phyloP scores from a whole-genome alignment of 2,113 vertebrate genomes.

The Origma solitaria region DNA sequence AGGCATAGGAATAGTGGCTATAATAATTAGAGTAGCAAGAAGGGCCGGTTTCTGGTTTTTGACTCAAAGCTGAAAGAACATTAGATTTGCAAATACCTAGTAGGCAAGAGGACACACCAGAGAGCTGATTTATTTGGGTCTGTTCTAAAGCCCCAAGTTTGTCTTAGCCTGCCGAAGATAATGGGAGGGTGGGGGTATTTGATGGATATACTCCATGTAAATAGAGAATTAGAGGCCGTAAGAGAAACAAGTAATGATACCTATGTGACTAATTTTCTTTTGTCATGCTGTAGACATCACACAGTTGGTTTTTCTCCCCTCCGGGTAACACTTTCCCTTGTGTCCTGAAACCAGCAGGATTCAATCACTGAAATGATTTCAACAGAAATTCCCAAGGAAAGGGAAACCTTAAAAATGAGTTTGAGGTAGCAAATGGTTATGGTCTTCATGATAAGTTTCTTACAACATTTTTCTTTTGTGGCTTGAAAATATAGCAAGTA shows the following conservation, averaged over 20 bases:
- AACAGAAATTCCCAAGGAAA: constrained; percentile 30
- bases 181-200: neutral
- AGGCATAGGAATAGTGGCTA: neutral
- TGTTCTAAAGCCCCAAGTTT: neutral
- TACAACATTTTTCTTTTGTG: neutral
- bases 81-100: neutral
- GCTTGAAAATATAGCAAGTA: neutral
- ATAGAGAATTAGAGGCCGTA: neutral
- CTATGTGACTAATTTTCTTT: constrained; percentile 45
- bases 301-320: neutral
- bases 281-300: neutral
- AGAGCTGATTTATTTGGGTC: neutral
- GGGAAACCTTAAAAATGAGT: constrained; percentile 20
- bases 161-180: neutral
- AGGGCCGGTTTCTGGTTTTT: neutral
- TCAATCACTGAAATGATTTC: constrained; percentile 37
- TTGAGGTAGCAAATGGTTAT: neutral
- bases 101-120: neutral
- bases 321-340: neutral
- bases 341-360: constrained; percentile 1
- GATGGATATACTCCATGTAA: constrained; percentile 18
- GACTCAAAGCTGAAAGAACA: neutral
- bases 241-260: constrained; percentile 8
- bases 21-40: neutral
- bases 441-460: neutral